phyloP scores from a whole-genome alignment of 2,113 vertebrate genomes.

The Pagrus major region DNA sequence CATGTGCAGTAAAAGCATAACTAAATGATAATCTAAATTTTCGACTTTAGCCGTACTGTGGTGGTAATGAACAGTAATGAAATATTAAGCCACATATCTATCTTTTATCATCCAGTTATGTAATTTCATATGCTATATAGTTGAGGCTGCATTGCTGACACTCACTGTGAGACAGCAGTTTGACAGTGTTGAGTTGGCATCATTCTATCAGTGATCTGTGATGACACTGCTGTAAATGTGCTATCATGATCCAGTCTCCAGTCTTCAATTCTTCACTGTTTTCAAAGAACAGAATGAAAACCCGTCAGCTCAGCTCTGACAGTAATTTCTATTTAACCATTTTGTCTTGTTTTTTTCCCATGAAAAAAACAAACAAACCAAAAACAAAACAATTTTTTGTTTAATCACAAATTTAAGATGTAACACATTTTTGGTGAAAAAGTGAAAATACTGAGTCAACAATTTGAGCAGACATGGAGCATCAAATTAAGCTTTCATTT shows the following conservation, averaged over 20 bases:
- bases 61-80: neutral
- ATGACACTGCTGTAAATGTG: conserved; percentile 29
- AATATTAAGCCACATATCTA: neutral
- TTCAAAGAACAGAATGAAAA: neutral
- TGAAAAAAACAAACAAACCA: no score
- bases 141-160: neutral
- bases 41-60: neutral
- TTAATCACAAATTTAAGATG: neutral
- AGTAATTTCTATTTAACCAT: neutral
- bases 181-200: neutral
- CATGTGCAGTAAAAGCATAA: neutral
- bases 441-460: neutral
- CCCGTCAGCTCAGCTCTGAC: neutral
- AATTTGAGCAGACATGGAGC: conserved; percentile 4
- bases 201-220: conserved; percentile 18
- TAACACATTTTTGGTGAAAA: neutral
- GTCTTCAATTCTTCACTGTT: no score
- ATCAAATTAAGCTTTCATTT: neutral
- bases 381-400: no score
- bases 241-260: neutral
- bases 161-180: neutral
- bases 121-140: conserved; percentile 11
- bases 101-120: neutral
- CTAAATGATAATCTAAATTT: neutral
- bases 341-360: neutral